Percentiles rank a stretch among this genome's conserved stretches.
Conservation (phyloP, 2,797 vertebrate species). For the Anas flavirostris region DNA sequence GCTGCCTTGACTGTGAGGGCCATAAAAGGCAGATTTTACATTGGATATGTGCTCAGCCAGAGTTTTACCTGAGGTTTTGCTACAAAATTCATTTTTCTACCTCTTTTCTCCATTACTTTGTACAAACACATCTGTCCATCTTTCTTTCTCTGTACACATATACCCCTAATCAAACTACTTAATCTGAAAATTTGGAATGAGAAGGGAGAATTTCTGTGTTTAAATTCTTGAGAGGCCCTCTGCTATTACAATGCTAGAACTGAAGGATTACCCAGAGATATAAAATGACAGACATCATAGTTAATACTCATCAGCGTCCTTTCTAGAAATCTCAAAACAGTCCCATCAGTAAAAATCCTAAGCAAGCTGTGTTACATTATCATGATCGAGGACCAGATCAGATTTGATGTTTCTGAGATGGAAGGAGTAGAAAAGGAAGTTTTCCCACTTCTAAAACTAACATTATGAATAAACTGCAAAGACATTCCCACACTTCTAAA, state of each 20-base stretch:
- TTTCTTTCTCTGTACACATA: not conserved
- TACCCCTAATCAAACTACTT: not conserved
- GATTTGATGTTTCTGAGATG: constrained; percentile 9
- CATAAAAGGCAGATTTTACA: not conserved
- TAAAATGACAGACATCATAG: constrained; percentile 37
- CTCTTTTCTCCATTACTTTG: not conserved
- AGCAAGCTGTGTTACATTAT: constrained; percentile 35
- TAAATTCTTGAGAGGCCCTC: constrained; percentile 15
- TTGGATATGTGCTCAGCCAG: not conserved
- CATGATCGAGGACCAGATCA: not conserved
- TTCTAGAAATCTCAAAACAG: constrained; percentile 18
- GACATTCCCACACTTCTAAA: not conserved
- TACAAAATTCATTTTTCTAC: not conserved
- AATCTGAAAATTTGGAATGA: not conserved
- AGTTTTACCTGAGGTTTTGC: not conserved
- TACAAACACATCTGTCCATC: accelerated
- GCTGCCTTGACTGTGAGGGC: not conserved
- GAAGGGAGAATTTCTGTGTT: not conserved
- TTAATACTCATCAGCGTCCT: constrained; percentile 57
- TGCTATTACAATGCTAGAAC: not conserved
- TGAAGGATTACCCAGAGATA: constrained; percentile 9
- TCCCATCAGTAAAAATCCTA: constrained; percentile 32
- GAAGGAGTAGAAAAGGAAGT: not conserved
- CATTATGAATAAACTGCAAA: not conserved
- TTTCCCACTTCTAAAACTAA: not conserved